Conservation (phyloP, 2,888 invertebrate genomes). For the Crossocerus cetratus region DNA sequence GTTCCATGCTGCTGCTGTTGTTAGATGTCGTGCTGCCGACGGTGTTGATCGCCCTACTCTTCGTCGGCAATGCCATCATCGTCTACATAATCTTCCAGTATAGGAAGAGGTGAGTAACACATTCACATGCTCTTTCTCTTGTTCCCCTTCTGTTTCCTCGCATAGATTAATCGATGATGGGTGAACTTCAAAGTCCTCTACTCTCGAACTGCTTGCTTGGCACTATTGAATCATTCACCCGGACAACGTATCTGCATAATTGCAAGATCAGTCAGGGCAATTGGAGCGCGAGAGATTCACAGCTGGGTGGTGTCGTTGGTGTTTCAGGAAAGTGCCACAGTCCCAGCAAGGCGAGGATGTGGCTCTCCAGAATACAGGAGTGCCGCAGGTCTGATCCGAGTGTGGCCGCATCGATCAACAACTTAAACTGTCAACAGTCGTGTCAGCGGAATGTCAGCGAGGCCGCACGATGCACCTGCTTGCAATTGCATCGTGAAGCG, state of each 20-base stretch:
- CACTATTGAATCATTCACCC: too few relatives aligned
- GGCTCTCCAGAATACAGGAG: slow-evolving; percentile 59
- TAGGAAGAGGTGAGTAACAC: slow-evolving; percentile 80
- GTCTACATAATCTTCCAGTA: slow-evolving; percentile 86
- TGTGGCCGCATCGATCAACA: neutral
- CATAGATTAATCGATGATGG: too few relatives aligned
- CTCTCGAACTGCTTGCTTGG: too few relatives aligned
- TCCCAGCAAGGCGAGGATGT: slow-evolving; percentile 75
- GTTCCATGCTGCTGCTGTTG: neutral
- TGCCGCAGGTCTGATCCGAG: slow-evolving; percentile 68
- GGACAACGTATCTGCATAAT: too few relatives aligned
- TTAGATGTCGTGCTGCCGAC: slow-evolving; percentile 86
- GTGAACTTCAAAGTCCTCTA: slow-evolving; percentile 10
- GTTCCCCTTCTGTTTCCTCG: too few relatives aligned
- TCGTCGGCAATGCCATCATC: slow-evolving; percentile 85
- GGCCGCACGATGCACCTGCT: slow-evolving; percentile 36
- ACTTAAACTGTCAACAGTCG: slow-evolving; percentile 14
- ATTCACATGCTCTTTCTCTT: too few relatives aligned
- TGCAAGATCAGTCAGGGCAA: too few relatives aligned
- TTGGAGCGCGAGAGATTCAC: too few relatives aligned
- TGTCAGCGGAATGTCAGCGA: slow-evolving; percentile 33
- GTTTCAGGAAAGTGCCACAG: slow-evolving; percentile 74
- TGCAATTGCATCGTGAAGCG: neutral
- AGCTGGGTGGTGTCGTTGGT: too few relatives aligned
- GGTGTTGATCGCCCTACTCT: slow-evolving; percentile 84